Evolutionary conservation across 2,797 vertebrate genomes (phyloP).

Genomic region (Cirrhinus molitorella): DNA sequence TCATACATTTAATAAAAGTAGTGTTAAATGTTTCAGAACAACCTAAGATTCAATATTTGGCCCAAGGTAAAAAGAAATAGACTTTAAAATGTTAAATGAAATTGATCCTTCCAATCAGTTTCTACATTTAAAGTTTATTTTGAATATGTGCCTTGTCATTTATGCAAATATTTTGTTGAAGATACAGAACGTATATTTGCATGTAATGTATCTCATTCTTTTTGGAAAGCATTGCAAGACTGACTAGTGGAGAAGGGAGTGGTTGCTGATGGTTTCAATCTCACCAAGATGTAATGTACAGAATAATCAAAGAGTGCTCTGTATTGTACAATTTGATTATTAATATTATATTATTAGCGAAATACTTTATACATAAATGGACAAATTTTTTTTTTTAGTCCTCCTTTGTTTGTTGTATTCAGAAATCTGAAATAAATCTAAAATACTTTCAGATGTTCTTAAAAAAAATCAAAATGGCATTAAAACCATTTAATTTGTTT

Average conservation of each 20-base stretch:
- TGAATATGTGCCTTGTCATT: too few relatives aligned
- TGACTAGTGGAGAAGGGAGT: neutral
- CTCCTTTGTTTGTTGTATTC: neutral
- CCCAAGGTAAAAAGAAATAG: too few relatives aligned
- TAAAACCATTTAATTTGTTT: neutral
- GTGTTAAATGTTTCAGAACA: too few relatives aligned
- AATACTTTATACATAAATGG: neutral
- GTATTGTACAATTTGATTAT: neutral
- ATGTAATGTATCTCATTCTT: too few relatives aligned
- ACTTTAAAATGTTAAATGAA: too few relatives aligned
- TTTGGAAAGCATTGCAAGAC: neutral
- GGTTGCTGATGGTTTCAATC: neutral
- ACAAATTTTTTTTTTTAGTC: neutral
- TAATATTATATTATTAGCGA: neutral
- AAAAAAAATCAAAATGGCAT: neutral
- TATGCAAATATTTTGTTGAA: too few relatives aligned
- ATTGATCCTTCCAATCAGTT: too few relatives aligned
- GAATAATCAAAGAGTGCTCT: neutral
- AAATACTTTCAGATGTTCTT: neutral
- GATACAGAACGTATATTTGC: too few relatives aligned
- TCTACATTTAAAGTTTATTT: too few relatives aligned
- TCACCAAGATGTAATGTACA: neutral
- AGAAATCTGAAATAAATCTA: neutral
- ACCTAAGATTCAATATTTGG: too few relatives aligned
- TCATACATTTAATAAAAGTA: too few relatives aligned